Base-by-base conservation (phyloP, 2,888 invertebrate genomes). In the Schizotus pectinicornis region DNA sequence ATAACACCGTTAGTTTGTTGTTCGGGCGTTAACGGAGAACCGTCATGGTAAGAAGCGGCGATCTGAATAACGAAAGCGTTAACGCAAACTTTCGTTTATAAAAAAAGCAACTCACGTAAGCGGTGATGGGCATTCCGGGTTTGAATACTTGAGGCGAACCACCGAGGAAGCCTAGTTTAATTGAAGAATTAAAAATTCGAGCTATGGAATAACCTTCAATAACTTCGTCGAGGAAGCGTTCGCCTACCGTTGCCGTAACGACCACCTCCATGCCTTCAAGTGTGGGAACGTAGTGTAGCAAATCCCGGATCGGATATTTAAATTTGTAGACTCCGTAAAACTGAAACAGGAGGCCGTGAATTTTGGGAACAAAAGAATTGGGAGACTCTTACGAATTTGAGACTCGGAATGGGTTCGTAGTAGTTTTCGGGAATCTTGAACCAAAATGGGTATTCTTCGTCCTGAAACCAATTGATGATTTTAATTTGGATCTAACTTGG, bases 141-240 rank as follows among this genome's bases (percentile, higher is more conserved):
- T 97, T 98, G 81, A 97, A 97, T 9, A 98, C 90, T 79, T 97
- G 94, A 6, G 97, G 93, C 0, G 90, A 86, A 32, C 93, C 94
- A 0, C 97, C 98, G 1, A 97, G 83, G 79, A 97, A 94, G 34
- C 87, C 84, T 1, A 97, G 85, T 50, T 88, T 86, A 6, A 95
- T 84, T 6, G 91, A 91, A 0, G 95, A 94, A 80, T 95, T 94
- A 76, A 89, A 95, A 46, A 98, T 88, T 65, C 95, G 83, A 0
- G 95, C 91, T 57, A 90, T 88, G 8, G 95, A 91, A 81, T 88
- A 94, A 0, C 97, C 98, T 62, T 91, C 89, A 41, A 94, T 86
- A 42, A 91, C 80, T 78, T 95, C 93, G 72, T 95, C 89, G 54
- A 93, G 83, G 80, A 92, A 94, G 45, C 88, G 86, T 69, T 95